phyloP scores from a whole-genome alignment of 2,888 invertebrate species.

The Calliscelio sp. region DNA sequence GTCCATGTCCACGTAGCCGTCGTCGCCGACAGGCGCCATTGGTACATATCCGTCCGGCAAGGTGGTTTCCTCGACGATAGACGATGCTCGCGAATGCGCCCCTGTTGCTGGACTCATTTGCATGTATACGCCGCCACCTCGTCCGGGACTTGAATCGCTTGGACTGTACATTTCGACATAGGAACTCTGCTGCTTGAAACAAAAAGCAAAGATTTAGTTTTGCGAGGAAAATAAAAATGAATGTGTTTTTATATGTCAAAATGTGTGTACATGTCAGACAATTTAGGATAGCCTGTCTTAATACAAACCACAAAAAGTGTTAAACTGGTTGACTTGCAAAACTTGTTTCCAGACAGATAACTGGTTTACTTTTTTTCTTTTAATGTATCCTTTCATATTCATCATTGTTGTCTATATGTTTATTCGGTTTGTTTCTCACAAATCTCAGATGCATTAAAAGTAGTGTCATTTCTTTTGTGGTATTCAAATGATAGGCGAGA shows the following conservation, averaged over 20 bases:
- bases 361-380: constrained; percentile 63
- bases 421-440: constrained; percentile 36
- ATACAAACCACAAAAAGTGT: constrained; percentile 31
- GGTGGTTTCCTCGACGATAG: constrained; percentile 87
- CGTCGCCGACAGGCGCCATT: constrained; percentile 88
- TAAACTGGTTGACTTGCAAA: constrained; percentile 45
- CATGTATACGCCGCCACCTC: constrained; percentile 86
- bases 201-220: neutral
- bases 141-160: constrained; percentile 86
- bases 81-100: constrained; percentile 88
- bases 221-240: too few relatives aligned
- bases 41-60: constrained; percentile 88
- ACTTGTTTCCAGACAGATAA: constrained; percentile 48
- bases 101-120: constrained; percentile 87
- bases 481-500: neutral
- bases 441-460: constrained; percentile 17
- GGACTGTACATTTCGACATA: constrained; percentile 87
- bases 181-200: constrained; percentile 83
- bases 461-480: neutral
- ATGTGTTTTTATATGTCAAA: too few relatives aligned
- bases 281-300: too few relatives aligned
- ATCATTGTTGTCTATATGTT: constrained; percentile 29
- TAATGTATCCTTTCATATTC: constrained; percentile 52
- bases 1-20: constrained; percentile 89
- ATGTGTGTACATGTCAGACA: too few relatives aligned